phyloP scores from a whole-genome alignment of 2,797 vertebrate species.

The Babyrousa celebensis region DNA sequence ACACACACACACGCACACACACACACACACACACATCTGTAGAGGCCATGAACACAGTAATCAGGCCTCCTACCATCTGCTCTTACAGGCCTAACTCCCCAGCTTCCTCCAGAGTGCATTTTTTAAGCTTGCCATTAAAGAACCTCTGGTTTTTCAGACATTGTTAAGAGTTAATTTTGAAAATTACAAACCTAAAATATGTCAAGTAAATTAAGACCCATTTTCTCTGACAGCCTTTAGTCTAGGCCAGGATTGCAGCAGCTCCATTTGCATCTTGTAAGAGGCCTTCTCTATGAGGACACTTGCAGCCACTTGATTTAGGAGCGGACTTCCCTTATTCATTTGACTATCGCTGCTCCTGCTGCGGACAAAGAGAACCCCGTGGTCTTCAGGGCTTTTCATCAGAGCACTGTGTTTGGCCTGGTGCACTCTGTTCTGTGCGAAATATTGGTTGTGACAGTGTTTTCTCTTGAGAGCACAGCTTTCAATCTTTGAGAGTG shows the following conservation, averaged over 20 bases:
- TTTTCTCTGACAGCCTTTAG: constrained; percentile 70
- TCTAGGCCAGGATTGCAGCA: constrained; percentile 49
- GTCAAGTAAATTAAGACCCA: constrained; percentile 73
- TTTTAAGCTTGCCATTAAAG: constrained; percentile 39
- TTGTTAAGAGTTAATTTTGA: constrained; percentile 73
- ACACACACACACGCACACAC: neutral
- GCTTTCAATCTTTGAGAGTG: constrained; percentile 74
- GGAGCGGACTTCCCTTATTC: constrained; percentile 41
- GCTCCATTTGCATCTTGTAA: constrained; percentile 42
- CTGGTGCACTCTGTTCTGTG: neutral
- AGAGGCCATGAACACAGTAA: neutral
- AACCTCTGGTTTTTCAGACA: constrained; percentile 60
- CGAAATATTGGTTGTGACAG: constrained; percentile 52
- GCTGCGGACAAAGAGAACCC: neutral
- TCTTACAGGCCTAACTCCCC: neutral
- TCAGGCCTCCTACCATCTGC: neutral
- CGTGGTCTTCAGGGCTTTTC: constrained; percentile 18
- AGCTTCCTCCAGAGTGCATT: neutral
- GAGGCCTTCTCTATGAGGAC: constrained; percentile 32
- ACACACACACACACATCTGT: neutral
- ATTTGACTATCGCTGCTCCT: constrained; percentile 41
- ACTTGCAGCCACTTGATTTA: constrained; percentile 41
- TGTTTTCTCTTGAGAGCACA: neutral
- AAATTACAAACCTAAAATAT: constrained; percentile 69
- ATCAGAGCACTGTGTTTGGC: neutral